Conservation (phyloP, 2,888 invertebrate genomes). For the Fragum fragum region DNA sequence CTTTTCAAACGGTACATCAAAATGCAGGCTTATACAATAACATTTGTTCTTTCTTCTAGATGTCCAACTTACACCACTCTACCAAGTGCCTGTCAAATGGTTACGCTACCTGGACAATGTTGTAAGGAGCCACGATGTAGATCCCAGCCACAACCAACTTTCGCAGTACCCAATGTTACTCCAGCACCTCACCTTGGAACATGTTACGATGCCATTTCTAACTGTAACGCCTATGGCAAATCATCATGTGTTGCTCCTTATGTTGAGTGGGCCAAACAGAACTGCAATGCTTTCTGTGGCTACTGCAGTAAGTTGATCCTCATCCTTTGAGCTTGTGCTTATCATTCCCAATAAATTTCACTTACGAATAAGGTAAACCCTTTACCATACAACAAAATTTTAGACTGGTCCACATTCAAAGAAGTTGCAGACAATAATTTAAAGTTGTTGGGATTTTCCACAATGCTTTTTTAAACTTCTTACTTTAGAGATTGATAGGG, state of each 20-base stretch:
- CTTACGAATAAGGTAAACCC: too few relatives aligned
- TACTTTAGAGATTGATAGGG: too few relatives aligned
- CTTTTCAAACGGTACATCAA: too few relatives aligned
- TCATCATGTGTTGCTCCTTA: conserved; percentile 67
- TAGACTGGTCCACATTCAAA: too few relatives aligned
- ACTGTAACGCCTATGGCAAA: conserved; percentile 72
- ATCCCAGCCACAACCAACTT: conserved; percentile 29
- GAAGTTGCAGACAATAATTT: too few relatives aligned
- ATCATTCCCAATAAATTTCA: too few relatives aligned
- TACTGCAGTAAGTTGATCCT: conserved; percentile 71
- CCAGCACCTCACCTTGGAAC: conserved; percentile 44
- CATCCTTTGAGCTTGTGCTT: too few relatives aligned
- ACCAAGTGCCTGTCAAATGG: conserved; percentile 69
- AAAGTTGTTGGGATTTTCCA: too few relatives aligned
- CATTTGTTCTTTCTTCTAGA: conserved; percentile 41
- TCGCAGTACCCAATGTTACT: conserved; percentile 42
- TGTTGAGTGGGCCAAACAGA: conserved; percentile 71
- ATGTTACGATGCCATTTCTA: conserved; percentile 70
- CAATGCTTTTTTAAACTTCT: too few relatives aligned
- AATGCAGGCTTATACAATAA: too few relatives aligned
- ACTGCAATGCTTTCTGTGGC: conserved; percentile 74
- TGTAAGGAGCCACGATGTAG: conserved; percentile 70
- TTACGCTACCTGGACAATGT: conserved; percentile 72
- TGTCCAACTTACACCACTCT: conserved; percentile 71
- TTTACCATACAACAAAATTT: too few relatives aligned